Evolutionary conservation across 2,888 invertebrate genomes (phyloP).

Genomic region (Leucophenga maculata): DNA sequence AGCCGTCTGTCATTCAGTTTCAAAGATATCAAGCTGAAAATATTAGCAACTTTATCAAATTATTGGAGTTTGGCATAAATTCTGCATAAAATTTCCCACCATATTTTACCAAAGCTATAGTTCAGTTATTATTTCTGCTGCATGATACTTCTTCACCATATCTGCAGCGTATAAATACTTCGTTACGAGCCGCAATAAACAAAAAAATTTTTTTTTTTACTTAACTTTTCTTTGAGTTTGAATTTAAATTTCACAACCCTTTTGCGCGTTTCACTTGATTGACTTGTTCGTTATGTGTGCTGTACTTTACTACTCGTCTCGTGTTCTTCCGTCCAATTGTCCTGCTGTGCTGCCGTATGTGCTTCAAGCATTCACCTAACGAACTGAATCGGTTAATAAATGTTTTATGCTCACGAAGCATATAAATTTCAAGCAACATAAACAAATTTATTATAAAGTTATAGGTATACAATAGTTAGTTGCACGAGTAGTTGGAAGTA

Average conservation of each 20-base stretch:
- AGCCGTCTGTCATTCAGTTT: too few species aligned
- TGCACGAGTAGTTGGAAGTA: too few species aligned
- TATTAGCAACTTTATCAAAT: too few species aligned
- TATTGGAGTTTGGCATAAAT: too few species aligned
- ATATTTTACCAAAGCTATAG: too few species aligned
- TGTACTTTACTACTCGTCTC: neutral
- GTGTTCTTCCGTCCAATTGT: neutral
- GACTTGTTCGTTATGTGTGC: slow-evolving; percentile 52
- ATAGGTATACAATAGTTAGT: slow-evolving; percentile 68
- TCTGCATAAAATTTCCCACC: too few species aligned
- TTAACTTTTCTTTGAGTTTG: slow-evolving; percentile 15
- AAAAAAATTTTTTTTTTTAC: neutral
- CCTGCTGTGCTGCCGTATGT: neutral
- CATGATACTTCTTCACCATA: too few species aligned
- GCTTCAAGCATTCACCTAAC: too few species aligned
- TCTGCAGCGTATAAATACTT: too few species aligned
- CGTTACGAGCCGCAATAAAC: too few species aligned
- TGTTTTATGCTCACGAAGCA: slow-evolving; percentile 21
- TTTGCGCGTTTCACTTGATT: neutral
- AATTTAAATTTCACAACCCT: slow-evolving; percentile 4
- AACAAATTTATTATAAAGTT: slow-evolving; percentile 69
- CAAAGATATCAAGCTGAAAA: too few species aligned
- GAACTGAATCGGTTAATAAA: neutral
- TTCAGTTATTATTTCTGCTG: too few species aligned
- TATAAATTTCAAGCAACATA: slow-evolving; percentile 52